A percentile compares a stretch with the other conserved stretches of the same genome.
Evolutionary conservation across 2,113 vertebrate genomes (phyloP).

Genomic region (Bubo bubo): DNA sequence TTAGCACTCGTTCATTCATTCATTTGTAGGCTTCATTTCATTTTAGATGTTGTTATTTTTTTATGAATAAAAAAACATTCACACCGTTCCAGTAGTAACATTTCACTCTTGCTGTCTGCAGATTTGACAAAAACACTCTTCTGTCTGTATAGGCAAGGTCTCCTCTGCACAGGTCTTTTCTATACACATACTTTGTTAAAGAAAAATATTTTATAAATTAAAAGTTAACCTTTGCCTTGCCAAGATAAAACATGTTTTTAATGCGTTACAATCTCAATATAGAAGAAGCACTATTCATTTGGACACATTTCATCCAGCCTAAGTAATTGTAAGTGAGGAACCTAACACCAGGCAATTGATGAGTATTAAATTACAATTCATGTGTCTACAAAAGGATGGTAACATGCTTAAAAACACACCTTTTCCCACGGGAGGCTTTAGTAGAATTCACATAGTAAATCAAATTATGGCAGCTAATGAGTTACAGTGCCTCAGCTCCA

Average conservation of each 20-base stretch:
- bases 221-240: neutral
- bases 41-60: neutral
- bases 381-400: neutral
- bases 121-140: neutral
- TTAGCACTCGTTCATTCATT: neutral
- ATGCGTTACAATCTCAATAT: neutral
- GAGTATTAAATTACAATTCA: neutral
- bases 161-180: neutral
- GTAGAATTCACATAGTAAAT: neutral
- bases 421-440: neutral
- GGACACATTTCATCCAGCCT: neutral
- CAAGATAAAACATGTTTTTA: neutral
- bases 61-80: neutral
- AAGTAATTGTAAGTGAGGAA: constrained; percentile 4
- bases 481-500: neutral
- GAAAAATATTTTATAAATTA: neutral
- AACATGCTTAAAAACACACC: neutral
- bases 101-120: neutral
- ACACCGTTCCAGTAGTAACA: neutral
- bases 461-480: constrained; percentile 30
- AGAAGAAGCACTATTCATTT: neutral
- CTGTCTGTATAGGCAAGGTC: neutral
- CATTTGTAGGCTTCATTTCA: neutral
- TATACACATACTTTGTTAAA: neutral
- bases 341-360: neutral